These are phyloP conservation scores for Leptinotarsa haldemani DNA, from an alignment of 2,888 invertebrate genomes.

Conservation along the genomic window DNA sequence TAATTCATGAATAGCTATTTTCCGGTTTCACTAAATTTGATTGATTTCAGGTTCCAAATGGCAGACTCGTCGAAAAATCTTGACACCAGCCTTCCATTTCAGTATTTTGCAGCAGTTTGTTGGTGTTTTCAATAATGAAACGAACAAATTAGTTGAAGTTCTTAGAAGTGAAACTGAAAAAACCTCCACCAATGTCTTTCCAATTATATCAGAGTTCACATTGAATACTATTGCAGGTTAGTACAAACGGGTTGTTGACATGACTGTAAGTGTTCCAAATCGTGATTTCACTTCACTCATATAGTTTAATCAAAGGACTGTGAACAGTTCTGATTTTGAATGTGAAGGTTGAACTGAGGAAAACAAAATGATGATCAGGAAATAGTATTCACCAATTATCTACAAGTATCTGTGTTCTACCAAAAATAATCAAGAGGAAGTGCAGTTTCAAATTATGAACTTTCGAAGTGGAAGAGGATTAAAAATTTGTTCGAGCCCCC, in stretches of 20 bases:
- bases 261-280: neutral
- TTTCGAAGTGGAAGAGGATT: no score
- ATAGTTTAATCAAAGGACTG: no score
- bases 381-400: no score
- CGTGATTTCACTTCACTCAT: no score
- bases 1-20: no score
- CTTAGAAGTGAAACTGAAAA: constrained; percentile 52
- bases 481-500: no score
- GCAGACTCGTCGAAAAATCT: constrained; percentile 45
- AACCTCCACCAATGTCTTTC: constrained; percentile 63
- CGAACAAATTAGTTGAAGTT: constrained; percentile 44
- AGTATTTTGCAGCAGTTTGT: constrained; percentile 52
- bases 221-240: constrained; percentile 70
- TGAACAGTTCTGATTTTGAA: no score
- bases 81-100: constrained; percentile 51
- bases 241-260: neutral
- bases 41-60: constrained; percentile 47
- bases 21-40: neutral
- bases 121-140: constrained; percentile 49
- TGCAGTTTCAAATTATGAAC: no score
- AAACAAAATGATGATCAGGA: no score
- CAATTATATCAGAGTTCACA: constrained; percentile 67
- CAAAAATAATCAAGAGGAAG: no score
- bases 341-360: no score
- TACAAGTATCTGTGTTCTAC: no score